A percentile compares a stretch with the other conserved stretches of the same genome.
Conservation (phyloP, 2,797 vertebrate genomes). For the Falco naumanni region DNA sequence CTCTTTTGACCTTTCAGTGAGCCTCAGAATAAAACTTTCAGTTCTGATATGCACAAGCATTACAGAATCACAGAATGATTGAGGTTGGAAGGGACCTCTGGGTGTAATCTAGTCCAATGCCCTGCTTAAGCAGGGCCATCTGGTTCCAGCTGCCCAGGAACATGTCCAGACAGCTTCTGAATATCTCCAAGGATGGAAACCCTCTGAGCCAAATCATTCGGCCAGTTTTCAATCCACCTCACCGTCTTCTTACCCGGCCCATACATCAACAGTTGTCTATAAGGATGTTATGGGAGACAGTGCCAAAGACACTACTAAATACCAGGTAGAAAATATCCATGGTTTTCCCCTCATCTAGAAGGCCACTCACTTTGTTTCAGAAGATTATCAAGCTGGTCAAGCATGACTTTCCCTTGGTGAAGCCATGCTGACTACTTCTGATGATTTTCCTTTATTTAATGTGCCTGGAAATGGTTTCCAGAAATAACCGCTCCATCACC, state of each 20-base stretch:
- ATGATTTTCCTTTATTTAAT: neutral
- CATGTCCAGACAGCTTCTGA: neutral
- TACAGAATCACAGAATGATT: neutral
- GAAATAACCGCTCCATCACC: no score
- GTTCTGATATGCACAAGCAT: neutral
- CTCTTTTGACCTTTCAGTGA: neutral
- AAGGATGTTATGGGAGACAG: neutral
- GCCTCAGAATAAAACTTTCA: neutral
- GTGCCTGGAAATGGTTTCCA: no score
- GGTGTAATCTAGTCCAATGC: no score
- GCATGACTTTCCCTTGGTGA: neutral
- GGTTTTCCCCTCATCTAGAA: neutral
- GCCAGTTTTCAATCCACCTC: neutral
- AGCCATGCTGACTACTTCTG: neutral
- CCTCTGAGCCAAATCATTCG: neutral
- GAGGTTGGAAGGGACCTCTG: no score
- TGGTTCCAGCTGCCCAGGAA: no score
- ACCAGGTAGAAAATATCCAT: neutral
- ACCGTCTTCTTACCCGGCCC: neutral
- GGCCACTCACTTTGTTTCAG: neutral
- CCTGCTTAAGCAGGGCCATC: no score
- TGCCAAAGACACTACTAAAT: neutral
- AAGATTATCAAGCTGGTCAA: neutral
- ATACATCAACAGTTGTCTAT: neutral
- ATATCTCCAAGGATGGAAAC: neutral